Base-by-base conservation (phyloP, 2,113 vertebrate species). In the Pseudopipra pipra region DNA sequence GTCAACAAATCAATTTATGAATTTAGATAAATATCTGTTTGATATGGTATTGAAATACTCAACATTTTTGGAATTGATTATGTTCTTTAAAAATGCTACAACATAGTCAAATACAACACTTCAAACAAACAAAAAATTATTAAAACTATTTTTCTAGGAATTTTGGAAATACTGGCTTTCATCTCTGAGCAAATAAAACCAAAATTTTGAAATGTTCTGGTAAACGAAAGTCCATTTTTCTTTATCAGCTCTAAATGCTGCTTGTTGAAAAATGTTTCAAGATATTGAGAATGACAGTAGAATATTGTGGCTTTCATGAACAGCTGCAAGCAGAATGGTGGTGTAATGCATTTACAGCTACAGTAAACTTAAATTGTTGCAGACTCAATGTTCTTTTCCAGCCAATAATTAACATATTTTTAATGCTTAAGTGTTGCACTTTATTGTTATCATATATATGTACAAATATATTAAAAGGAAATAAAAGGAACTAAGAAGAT, bases 231-330 rank as follows among this genome's bases (percentile, higher is more conserved):
- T 80, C 71, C 23, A 44, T 80, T 90, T 93, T 90, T 92, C 63
- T 86, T 33, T 74, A 66, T 76, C n/a, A 77, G 51, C 33, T 92
- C 55, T 74, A 71, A 80, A 84, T 55, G 25, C 19, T 93, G 20
- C 47, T 51, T 59, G 33, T 49, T 86, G 82, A 94, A 93, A 96
- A 74, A 84, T 92, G 55, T 51, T 80, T 74, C 43, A 56, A 67
- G 63, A 27, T 86, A 82, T 37, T 84, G 79, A 70, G 55, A 58
- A 67, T 46, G 83, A 83, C 90, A 73, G 46, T 46, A 30, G 85
- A 73, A 44, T 80, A 66, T 94, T 95, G 95, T 80, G 75, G 75
- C 39, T 94, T 92, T 94, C 63, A 31, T 8, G 68, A 96, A 88
- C 67, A 92, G 79, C 95, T 95, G 75, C 85, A 70, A 83, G 90